Evolutionary conservation across 2,113 vertebrate genomes (phyloP).

Genomic region (Lycaon pictus): DNA sequence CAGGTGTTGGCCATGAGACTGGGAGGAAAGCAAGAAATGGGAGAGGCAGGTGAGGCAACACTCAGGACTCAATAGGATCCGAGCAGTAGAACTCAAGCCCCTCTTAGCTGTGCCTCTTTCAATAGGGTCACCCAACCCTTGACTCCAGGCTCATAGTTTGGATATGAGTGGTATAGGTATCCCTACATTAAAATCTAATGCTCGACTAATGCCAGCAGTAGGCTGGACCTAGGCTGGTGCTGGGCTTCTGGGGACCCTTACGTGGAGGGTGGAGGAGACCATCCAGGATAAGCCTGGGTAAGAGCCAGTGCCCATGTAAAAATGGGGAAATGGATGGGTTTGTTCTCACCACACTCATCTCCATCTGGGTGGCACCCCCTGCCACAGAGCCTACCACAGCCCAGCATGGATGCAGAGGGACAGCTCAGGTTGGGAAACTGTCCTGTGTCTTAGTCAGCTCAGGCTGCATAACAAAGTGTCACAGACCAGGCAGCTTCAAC

Average conservation of each 20-base stretch:
- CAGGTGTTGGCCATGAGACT: not conserved
- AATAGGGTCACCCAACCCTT: not conserved
- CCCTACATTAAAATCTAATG: too few species aligned
- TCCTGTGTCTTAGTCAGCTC: not conserved
- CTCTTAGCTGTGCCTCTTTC: not conserved
- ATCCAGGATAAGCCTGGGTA: not conserved
- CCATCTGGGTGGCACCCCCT: not conserved
- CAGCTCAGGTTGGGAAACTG: not conserved
- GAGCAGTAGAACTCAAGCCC: not conserved
- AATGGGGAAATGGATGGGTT: not conserved
- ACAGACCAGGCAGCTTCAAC: not conserved
- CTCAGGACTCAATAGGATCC: not conserved
- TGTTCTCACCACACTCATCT: not conserved
- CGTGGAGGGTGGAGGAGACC: not conserved
- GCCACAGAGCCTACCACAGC: not conserved
- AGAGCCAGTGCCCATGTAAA: not conserved
- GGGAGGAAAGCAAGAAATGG: not conserved
- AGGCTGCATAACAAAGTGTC: not conserved
- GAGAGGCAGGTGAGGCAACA: too few species aligned
- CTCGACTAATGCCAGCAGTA: not conserved
- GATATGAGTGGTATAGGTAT: not conserved
- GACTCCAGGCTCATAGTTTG: not conserved
- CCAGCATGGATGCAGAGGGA: not conserved
- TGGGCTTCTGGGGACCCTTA: accelerated
- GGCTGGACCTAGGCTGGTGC: not conserved